Evolutionary conservation across 2,113 vertebrate genomes (phyloP), one percentile per base, ranked within the genome.

Genomic region (Takifugu flavidus): DNA sequence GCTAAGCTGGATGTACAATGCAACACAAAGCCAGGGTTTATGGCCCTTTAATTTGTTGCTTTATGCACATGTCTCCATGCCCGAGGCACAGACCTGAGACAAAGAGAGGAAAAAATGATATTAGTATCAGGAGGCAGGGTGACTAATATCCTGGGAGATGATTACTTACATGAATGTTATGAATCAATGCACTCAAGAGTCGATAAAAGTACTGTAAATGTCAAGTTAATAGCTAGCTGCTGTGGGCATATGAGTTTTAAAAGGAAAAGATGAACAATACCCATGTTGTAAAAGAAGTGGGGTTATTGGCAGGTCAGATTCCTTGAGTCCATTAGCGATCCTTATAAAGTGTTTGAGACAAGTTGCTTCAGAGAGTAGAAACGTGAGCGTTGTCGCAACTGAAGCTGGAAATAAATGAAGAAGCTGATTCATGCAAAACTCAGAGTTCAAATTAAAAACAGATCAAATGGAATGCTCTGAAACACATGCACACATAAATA

Each of bases 241-340:
- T 67, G 57, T 67, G 72, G 58, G 58, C 46, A 60, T 62, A 75
- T 70, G 57, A 75, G 64, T 76, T 80, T 84, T 89, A 80, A 88
- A 83, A 86, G 84, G 65, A 74, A 80, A 80, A 80, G 72, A 86
- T 86, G 82, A 84, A 88, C 86, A 88, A 87, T 85, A 59, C 53
- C 20, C 4, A 13, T 5, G 25, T 84, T 82, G 81, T 86, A 79
- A 82, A 85, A 80, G 67, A 83, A 52, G 54, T 49, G 50, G 66
- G 87, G 86, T 88, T 84, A 73, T 60, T 50, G 52, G 56, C 57
- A 71, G 87, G 82, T 88, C 83, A 89, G 75, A 79, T 74, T 83
- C 71, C 72, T 71, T 11, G 42, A 58, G 79, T 79, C 72, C 72
- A 77, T 83, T 79, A 81, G 71, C 58, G 50, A 56, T 64, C 49